Evolutionary conservation across 2,113 vertebrate genomes (phyloP).

Genomic region (Ancistrus triradiatus): DNA sequence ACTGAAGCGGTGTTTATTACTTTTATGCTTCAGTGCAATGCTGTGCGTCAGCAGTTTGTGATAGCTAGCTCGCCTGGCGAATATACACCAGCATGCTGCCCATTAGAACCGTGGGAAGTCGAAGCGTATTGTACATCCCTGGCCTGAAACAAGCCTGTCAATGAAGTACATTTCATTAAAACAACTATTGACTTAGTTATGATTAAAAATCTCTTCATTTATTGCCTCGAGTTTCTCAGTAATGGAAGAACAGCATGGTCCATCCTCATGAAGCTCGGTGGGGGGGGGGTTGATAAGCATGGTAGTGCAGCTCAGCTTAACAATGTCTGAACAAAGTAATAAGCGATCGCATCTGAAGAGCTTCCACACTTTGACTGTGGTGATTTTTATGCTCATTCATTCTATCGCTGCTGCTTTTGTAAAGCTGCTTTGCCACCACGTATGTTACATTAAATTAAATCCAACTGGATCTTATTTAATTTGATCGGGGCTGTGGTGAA

Average conservation of each 20-base stretch:
- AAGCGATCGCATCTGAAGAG: conserved; percentile 31
- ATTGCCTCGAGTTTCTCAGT: conserved; percentile 22
- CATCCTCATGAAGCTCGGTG: conserved; percentile 29
- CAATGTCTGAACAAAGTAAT: conserved; percentile 13
- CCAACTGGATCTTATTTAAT: too few relatives aligned
- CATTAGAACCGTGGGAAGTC: conserved; percentile 15
- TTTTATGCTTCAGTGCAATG: conserved; percentile 18
- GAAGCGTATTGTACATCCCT: conserved; percentile 17
- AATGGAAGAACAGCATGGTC: conserved; percentile 19
- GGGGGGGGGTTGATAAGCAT: too few relatives aligned
- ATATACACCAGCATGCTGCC: conserved; percentile 19
- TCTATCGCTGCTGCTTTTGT: too few relatives aligned
- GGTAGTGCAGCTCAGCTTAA: conserved; percentile 22
- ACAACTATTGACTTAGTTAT: conserved; percentile 37
- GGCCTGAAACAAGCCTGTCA: conserved; percentile 13
- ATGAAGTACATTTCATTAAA: conserved; percentile 44
- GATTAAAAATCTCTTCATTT: conserved; percentile 40
- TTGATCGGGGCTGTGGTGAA: too few relatives aligned
- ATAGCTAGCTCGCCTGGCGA: conserved; percentile 6
- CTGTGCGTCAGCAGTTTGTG: conserved; percentile 23
- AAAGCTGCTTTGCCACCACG: too few relatives aligned
- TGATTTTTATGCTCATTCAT: too few relatives aligned
- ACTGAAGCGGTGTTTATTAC: conserved; percentile 15
- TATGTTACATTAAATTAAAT: too few relatives aligned
- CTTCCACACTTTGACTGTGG: too few relatives aligned